Evolutionary conservation across 2,888 invertebrate species (phyloP).

Genomic region (Tineola bisselliella): DNA sequence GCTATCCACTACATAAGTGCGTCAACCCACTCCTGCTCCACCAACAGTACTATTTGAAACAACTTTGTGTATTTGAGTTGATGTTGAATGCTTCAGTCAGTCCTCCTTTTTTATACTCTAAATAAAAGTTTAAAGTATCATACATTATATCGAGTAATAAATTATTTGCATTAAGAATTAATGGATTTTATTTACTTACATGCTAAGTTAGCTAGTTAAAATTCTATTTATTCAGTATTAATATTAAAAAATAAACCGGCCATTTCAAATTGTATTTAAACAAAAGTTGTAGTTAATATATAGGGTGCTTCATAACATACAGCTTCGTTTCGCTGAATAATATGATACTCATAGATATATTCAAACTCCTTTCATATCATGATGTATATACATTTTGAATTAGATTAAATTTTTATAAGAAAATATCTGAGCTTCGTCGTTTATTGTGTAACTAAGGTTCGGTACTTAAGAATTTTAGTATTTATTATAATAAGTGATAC

Average conservation of each 20-base stretch:
- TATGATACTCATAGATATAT: conserved; percentile 18
- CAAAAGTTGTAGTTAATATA: neutral
- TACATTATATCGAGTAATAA: too few relatives aligned
- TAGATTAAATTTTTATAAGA: conserved; percentile 53
- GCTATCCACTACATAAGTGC: too few relatives aligned
- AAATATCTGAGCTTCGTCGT: conserved; percentile 65
- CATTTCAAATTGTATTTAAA: neutral
- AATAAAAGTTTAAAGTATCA: too few relatives aligned
- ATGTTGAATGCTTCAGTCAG: too few relatives aligned
- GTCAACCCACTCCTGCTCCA: too few relatives aligned
- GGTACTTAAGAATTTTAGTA: conserved; percentile 22
- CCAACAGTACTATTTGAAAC: too few relatives aligned
- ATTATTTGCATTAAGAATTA: neutral
- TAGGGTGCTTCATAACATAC: conserved; percentile 13
- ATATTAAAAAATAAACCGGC: neutral
- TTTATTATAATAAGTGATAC: conserved; percentile 38
- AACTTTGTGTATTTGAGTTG: too few relatives aligned
- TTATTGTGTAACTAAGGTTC: conserved; percentile 29
- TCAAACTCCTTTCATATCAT: conserved; percentile 59
- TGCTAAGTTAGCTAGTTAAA: conserved; percentile 1
- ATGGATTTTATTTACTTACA: neutral
- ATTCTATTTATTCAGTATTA: conserved; percentile 3
- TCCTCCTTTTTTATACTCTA: too few relatives aligned
- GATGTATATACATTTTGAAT: conserved; percentile 43
- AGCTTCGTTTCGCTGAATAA: conserved; percentile 6